phyloP scores from a whole-genome alignment of 2,888 invertebrate species.

The Nomada ruficornis region DNA sequence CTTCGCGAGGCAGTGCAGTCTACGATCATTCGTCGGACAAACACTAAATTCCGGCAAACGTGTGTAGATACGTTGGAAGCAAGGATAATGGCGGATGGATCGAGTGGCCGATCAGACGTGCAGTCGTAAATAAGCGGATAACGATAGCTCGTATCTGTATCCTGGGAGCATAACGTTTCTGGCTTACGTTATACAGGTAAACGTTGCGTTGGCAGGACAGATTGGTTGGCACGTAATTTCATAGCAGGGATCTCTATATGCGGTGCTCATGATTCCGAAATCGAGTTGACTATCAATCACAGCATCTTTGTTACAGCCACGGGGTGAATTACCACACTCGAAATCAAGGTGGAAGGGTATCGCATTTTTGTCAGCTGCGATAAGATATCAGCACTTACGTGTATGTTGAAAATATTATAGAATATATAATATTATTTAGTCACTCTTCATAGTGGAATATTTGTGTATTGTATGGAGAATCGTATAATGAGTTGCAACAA shows the following conservation, averaged over 20 bases:
- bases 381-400: background rate
- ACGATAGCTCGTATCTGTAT: constrained; percentile 75
- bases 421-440: no score
- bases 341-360: background rate
- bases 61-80: constrained; percentile 32
- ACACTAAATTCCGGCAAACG: constrained; percentile 62
- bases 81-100: constrained; percentile 70
- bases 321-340: constrained; percentile 1
- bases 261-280: constrained; percentile 29
- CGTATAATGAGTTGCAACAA: background rate
- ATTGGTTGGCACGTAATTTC: constrained; percentile 73
- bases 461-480: no score
- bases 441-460: no score
- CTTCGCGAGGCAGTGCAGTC: constrained; percentile 12
- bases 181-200: constrained; percentile 59
- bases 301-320: constrained; percentile 1
- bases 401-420: no score
- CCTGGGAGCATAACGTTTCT: constrained; percentile 63
- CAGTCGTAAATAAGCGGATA: constrained; percentile 79
- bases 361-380: background rate
- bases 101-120: constrained; percentile 69
- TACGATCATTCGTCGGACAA: constrained; percentile 57
- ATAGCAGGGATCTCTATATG: constrained; percentile 42
- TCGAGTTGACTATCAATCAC: constrained; percentile 54
- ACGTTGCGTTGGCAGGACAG: constrained; percentile 59